These are phyloP conservation scores for Thunnus maccoyii DNA, from an alignment of 2,113 vertebrate genomes.

Conservation along the genomic window DNA sequence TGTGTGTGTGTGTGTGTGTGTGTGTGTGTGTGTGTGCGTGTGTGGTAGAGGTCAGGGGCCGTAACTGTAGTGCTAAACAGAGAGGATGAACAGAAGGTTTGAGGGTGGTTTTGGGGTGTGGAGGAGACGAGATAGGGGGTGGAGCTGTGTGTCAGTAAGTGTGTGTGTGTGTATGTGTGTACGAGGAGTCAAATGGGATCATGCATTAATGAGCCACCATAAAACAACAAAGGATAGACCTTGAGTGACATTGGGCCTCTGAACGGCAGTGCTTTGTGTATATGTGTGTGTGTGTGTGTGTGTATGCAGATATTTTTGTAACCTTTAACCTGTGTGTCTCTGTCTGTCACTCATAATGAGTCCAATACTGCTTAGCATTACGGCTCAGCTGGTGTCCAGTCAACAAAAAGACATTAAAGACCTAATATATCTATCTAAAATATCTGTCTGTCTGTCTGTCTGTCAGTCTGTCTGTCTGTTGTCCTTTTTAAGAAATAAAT, in stretches of 20 bases:
- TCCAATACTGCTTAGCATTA: slow-evolving; percentile 18
- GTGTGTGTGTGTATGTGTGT: slow-evolving; percentile 8
- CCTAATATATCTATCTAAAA: neutral
- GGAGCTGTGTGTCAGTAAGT: neutral
- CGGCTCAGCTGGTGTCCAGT: slow-evolving; percentile 17
- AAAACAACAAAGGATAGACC: slow-evolving; percentile 7
- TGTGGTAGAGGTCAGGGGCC: slow-evolving; percentile 12
- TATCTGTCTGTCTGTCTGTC: no score
- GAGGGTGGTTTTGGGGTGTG: neutral
- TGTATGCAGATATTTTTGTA: neutral
- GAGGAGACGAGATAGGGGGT: neutral
- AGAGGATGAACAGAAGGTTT: slow-evolving; percentile 55
- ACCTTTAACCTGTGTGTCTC: slow-evolving; percentile 18
- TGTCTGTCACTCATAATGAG: slow-evolving; percentile 7
- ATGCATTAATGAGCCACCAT: slow-evolving; percentile 25
- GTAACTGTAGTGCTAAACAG: slow-evolving; percentile 7
- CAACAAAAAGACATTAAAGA: neutral
- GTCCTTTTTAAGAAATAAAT: no score
- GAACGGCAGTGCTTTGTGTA: neutral
- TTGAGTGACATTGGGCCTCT: slow-evolving; percentile 7
- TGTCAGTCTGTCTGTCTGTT: no score
- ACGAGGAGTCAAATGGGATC: neutral
- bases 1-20: neutral
- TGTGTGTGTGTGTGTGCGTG: slow-evolving; percentile 4
- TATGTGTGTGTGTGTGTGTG: neutral